A percentile compares a stretch with the other conserved stretches of the same genome.
Evolutionary conservation across 2,888 invertebrate genomes (phyloP).

Genomic region (Idaea aversata): DNA sequence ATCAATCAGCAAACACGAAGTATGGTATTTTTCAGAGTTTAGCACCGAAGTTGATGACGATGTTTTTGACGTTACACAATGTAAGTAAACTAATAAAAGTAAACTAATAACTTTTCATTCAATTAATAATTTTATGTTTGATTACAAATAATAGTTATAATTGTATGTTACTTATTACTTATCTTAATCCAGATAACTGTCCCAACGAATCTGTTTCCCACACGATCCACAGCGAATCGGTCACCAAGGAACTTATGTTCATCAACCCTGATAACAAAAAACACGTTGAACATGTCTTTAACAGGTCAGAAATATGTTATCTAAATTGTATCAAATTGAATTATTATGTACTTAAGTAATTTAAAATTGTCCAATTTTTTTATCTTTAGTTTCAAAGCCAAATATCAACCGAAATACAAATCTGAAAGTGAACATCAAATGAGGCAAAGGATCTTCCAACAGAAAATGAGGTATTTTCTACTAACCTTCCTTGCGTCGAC

Average conservation of each 20-base stretch:
- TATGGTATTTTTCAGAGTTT: conserved; percentile 52
- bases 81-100: conserved; percentile 37
- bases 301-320: conserved; percentile 31
- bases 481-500: not conserved
- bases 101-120: too few species aligned
- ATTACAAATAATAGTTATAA: too few species aligned
- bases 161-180: too few species aligned
- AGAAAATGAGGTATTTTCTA: conserved; percentile 40
- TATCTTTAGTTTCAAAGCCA: conserved; percentile 40
- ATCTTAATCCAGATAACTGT: conserved; percentile 29
- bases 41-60: conserved; percentile 31
- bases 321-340: not conserved
- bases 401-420: conserved; percentile 35
- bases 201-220: conserved; percentile 14
- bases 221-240: conserved; percentile 30
- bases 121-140: too few species aligned
- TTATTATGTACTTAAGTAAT: not conserved
- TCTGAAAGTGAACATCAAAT: conserved; percentile 40
- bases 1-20: conserved; percentile 37
- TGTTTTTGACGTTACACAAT: conserved; percentile 32
- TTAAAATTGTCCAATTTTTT: conserved; percentile 8
- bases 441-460: conserved; percentile 42
- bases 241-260: conserved; percentile 36
- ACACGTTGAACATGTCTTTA: conserved; percentile 51
- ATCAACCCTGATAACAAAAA: conserved; percentile 43